These are phyloP conservation scores for Conger conger DNA, from an alignment of 2,113 vertebrate genomes.

Conservation along the genomic window DNA sequence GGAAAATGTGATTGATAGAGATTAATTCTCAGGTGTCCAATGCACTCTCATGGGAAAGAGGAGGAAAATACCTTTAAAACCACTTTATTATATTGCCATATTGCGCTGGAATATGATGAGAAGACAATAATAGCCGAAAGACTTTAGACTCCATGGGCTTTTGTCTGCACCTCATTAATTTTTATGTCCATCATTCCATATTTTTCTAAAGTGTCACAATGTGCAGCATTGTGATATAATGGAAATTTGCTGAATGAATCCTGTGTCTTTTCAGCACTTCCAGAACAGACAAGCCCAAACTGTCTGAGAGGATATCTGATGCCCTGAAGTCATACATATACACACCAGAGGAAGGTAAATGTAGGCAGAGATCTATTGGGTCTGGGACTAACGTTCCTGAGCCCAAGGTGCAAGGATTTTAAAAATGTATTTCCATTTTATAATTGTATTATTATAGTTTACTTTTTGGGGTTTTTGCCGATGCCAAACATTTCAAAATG, in stretches of 20 bases:
- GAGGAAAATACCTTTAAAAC: no score
- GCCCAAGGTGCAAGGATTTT: not conserved
- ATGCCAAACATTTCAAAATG: no score
- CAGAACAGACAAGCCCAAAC: conserved; percentile 44
- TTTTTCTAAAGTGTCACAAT: not conserved
- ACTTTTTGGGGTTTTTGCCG: no score
- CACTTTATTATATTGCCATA: no score
- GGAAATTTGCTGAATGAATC: not conserved
- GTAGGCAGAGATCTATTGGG: not conserved
- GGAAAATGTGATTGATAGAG: no score
- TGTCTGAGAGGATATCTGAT: conserved; percentile 52
- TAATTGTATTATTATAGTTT: no score
- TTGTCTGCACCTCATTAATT: not conserved
- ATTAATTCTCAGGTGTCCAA: no score
- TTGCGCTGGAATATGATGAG: no score
- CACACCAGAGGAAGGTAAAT: conserved; percentile 61
- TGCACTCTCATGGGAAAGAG: no score
- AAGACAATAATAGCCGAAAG: no score
- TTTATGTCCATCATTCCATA: not conserved
- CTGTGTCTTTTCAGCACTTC: conserved; percentile 40
- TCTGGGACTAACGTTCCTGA: not conserved
- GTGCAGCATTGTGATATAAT: not conserved
- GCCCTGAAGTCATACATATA: conserved; percentile 59
- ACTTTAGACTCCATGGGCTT: not conserved
- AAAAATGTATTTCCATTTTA: not conserved